Base-by-base conservation (phyloP, 2,113 vertebrate species). In the Proteles cristata region DNA sequence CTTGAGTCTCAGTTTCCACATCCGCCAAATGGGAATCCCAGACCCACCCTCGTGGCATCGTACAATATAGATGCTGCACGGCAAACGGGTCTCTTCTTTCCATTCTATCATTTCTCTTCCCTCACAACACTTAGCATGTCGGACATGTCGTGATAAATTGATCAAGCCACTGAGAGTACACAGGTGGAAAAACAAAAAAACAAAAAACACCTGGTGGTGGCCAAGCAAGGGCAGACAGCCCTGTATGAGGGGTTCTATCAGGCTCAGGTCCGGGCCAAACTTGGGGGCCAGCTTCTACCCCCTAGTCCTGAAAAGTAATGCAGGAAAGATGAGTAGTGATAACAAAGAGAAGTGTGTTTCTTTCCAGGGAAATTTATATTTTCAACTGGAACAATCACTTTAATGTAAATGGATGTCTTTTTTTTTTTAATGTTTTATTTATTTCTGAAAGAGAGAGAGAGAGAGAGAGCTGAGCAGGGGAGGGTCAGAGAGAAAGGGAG, bases 371-470 rank as follows among this genome's bases (percentile, higher is more conserved):
- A n/a, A 33, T 65, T 79, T 79, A 26, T 7, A n/a, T 58, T 96
- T 97, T 81, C 33, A 68, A 43, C 43, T 25, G 39, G 83, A 66
- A 53, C 5, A 31, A 50, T 84, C 66, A 95, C 43, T 90, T 48
- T 55, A 43, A 31, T 35, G 58, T 31, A 92, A 90, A 88, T 9
- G 31, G 4, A 82, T 3, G 39, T 39, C 39, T 39, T 39, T 39
- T 39, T 39, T 39, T 39, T 39, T 39, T 39, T 39, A 39, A 39
- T 39, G 39, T 39, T 39, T 39, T 39, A 39, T 39, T 39, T 39
- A 39, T 39, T 39, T 39, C 39, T 39, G 39, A 39, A 39, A 39
- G 39, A 39, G 39, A 39, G 39, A 39, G 39, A 39, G 39, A 39
- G 39, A 39, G 39, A 39, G 39, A 39, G 3, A 39, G 39, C 39